Evolutionary conservation across 2,797 vertebrate genomes (phyloP).

Genomic region (Amblyopsis hoosieri): DNA sequence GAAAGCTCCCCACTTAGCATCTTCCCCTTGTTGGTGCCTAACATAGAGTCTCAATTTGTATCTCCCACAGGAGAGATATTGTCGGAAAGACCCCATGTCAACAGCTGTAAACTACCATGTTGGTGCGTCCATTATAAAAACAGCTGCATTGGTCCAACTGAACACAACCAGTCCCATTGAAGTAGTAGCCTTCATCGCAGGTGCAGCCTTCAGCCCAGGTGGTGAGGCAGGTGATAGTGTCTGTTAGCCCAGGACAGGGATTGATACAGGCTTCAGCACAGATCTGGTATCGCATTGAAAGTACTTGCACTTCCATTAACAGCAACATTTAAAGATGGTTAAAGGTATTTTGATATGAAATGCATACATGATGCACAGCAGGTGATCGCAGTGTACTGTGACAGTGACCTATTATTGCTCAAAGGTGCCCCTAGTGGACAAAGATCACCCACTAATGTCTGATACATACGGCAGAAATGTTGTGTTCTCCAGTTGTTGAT

Average conservation of each 20-base stretch:
- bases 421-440: no score
- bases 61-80: no score
- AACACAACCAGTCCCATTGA: constrained; percentile 69
- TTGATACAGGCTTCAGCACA: constrained; percentile 69
- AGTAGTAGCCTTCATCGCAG: constrained; percentile 70
- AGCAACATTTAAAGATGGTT: no score
- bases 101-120: constrained; percentile 51
- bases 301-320: not conserved
- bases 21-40: not conserved
- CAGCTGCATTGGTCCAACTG: constrained; percentile 71
- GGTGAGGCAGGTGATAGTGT: constrained; percentile 41
- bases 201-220: constrained; percentile 75
- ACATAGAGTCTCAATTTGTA: not conserved
- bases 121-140: constrained; percentile 66
- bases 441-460: not conserved
- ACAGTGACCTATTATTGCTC: no score
- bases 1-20: no score
- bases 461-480: constrained; percentile 64
- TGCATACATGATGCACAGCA: no score
- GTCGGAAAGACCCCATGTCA: no score
- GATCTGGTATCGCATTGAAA: constrained; percentile 47
- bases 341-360: no score
- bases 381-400: no score
- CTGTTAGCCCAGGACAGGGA: constrained; percentile 64
- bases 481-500: constrained; percentile 60